Percentiles rank a stretch among this genome's conserved stretches.
phyloP scores from a whole-genome alignment of 2,797 vertebrate species.

The Thripadectes ignobilis region DNA sequence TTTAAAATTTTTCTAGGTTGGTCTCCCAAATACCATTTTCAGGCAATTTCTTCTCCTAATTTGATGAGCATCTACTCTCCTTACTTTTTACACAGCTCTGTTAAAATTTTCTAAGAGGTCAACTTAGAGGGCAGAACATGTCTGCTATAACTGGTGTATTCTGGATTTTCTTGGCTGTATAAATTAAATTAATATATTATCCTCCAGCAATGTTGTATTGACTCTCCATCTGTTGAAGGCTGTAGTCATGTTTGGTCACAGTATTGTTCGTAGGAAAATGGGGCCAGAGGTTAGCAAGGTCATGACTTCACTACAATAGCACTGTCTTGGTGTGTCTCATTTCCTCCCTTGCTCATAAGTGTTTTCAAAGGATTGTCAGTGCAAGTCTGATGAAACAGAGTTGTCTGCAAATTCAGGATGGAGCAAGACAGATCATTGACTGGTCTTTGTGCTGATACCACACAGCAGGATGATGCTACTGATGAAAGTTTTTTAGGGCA shows the following conservation, averaged over 20 bases:
- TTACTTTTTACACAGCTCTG: background rate
- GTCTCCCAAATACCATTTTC: background rate
- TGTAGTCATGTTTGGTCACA: conserved; percentile 18
- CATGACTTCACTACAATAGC: background rate
- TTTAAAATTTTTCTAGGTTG: conserved; percentile 22
- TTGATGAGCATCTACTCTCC: conserved; percentile 6
- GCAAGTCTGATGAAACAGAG: background rate
- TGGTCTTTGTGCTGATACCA: background rate
- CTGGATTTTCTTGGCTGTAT: background rate
- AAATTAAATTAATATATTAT: conserved; percentile 45
- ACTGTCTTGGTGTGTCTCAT: background rate
- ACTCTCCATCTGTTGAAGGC: conserved; percentile 31
- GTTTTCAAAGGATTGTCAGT: background rate
- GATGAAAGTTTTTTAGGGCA: background rate
- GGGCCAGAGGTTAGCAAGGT: conserved; percentile 4
- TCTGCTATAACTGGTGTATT: background rate
- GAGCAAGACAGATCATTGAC: background rate
- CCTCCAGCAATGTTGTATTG: conserved; percentile 18
- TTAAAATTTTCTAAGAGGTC: conserved; percentile 35
- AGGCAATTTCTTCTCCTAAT: conserved; percentile 39
- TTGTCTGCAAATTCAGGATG: background rate
- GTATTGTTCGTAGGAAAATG: conserved; percentile 10
- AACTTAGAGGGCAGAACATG: conserved; percentile 21
- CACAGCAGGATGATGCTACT: background rate
- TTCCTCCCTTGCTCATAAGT: background rate